These are phyloP conservation scores for Trichacis sp. DNA, from an alignment of 2,888 invertebrate genomes.

Conservation along the genomic window DNA sequence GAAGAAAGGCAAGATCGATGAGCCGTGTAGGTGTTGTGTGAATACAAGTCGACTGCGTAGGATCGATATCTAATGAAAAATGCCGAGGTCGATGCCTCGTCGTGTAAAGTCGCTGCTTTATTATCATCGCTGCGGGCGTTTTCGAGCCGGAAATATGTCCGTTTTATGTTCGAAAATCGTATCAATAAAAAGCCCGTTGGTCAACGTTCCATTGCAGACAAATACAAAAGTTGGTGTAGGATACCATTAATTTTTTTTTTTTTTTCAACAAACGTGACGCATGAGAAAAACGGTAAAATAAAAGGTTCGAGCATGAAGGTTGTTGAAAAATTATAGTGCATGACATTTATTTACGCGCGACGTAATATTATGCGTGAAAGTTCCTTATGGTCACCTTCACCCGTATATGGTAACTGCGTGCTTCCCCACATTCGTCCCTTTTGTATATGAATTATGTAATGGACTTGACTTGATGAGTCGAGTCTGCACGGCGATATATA, in stretches of 20 bases:
- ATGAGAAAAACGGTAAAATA: conserved; percentile 21
- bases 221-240: too few relatives aligned
- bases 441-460: conserved; percentile 24
- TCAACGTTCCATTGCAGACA: too few relatives aligned
- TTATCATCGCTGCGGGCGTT: too few relatives aligned
- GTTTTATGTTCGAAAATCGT: too few relatives aligned
- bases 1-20: conserved; percentile 26
- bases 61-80: conserved; percentile 26
- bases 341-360: conserved; percentile 35
- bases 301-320: conserved; percentile 24
- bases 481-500: too few relatives aligned
- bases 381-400: conserved; percentile 45
- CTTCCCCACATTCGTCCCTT: conserved; percentile 26
- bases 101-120: too few relatives aligned
- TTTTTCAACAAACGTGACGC: neutral
- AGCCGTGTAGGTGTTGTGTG: conserved; percentile 33
- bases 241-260: too few relatives aligned
- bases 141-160: too few relatives aligned
- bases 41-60: conserved; percentile 10
- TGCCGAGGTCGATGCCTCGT: conserved; percentile 3
- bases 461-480: conserved; percentile 10
- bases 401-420: conserved; percentile 32
- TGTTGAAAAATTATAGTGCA: conserved; percentile 35
- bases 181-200: too few relatives aligned
- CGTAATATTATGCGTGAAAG: conserved; percentile 49